Evolutionary conservation across 30 jellyfish, hydroid and myxozoan genomes (phyloP), one percentile per base, ranked within the genome.

Genomic region (Hydra vulgaris): DNA sequence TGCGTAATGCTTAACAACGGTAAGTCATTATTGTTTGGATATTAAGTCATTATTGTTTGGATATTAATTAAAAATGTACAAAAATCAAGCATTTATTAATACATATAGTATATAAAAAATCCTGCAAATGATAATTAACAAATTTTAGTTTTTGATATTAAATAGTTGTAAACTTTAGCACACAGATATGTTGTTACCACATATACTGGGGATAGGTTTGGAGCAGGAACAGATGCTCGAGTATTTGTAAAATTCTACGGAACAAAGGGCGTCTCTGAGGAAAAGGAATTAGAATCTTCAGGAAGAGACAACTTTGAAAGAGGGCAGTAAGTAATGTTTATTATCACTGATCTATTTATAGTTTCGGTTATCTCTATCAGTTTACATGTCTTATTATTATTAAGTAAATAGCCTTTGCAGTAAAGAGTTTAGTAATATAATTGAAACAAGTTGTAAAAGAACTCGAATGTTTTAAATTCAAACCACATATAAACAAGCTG

Each of bases 171-270:
- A 40, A 40, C 12, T 40, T 40, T 40, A 89, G 96, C 89, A 0
- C 83, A 79, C 70, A 91, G 97, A 7, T 92, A 92, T 72, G 96
- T 86, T 1, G 96, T 92, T 23, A 84, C 96, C 17, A 92, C 96
- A 18, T 92, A 87, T 83, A 92, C 98, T 23, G 98, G 98, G 7
- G 95, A 92, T 73, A 86, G 95, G 1, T 86, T 92, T 25, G 96
- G 96, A 1, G 98, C 98, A n/a, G 98, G 98, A 27, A 92, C 98
- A 3, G 98, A 92, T 81, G 98, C 98, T 21, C 92, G 95, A 25
- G 96, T 92, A 19, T 92, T 83, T 73, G 70, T 92, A 52, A 88
- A 80, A 20, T 69, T 92, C 25, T 86, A 78, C 82, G 98, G 96
- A 12, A 53, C 56, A 21, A 81, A 85, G 73, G 97, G 97, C 0